Evolutionary conservation across 2,797 vertebrate genomes (phyloP).

Genomic region (Anguilla pacifica): DNA sequence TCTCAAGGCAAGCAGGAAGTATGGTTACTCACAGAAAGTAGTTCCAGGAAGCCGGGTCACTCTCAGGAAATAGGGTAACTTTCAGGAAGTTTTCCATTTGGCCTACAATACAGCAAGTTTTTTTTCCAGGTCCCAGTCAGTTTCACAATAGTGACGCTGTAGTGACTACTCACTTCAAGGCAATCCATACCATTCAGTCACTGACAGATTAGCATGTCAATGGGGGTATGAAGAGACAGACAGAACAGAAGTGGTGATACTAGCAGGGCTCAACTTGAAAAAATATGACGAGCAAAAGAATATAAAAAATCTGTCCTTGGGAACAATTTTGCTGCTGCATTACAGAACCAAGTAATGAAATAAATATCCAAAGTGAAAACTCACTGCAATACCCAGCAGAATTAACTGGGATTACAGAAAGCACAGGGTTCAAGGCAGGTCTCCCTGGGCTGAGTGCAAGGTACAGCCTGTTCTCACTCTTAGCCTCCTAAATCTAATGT

Average conservation of each 20-base stretch:
- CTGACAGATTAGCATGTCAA: background rate
- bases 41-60: no score
- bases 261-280: background rate
- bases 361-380: background rate
- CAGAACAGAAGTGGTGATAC: background rate
- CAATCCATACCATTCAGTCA: background rate
- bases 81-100: background rate
- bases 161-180: background rate
- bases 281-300: background rate
- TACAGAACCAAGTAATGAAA: background rate
- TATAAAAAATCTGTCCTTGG: background rate
- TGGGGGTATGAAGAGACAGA: background rate
- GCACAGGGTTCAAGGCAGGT: background rate
- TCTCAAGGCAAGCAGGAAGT: background rate
- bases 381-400: background rate
- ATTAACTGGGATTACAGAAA: background rate
- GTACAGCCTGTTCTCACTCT: background rate
- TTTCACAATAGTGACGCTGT: background rate
- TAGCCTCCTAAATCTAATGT: background rate
- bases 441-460: no score
- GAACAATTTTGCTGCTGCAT: background rate
- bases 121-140: background rate
- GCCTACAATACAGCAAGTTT: background rate
- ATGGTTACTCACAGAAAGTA: background rate
- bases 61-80: background rate